Evolutionary conservation across 2,797 vertebrate species (phyloP), one percentile per base, ranked within the genome.

Genomic region (Protosalanx chinensis): DNA sequence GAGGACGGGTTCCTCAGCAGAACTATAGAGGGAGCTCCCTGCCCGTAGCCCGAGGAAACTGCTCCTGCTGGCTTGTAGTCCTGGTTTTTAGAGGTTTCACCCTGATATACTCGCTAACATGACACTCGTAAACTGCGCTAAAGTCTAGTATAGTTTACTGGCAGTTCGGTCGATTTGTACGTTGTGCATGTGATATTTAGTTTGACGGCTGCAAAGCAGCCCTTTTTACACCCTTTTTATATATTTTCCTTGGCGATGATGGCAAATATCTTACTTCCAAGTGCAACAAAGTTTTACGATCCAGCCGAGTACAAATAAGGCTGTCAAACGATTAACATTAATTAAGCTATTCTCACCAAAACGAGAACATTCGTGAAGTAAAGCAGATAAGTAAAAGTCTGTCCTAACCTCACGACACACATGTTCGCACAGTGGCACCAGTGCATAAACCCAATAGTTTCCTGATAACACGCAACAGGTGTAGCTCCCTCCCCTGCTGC

Each of bases 21-120:
- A 76, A 76, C 84, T 82, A 86, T 69, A 86, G 86, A 86, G 83
- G 83, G 83, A 83, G 84, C 86, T 84, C 78, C 80, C 76, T 76
- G 76, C 30, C 80, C 70, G 70, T 61, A n/a, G 46, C 35, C 35
- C 53, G n/a, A 3, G 18, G 49, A 20, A 35, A 41, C 37, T 41
- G 23, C 6, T 33, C 35, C 20, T 41, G 12, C 8, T 27, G 33
- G 13, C 15, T 59, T 33, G 15, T 15, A 4, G 59, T 23, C 27
- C n/a, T 58, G 56, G 56, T 58, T 58, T 56, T 13, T 58, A 2
- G 6, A 18, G n/a, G 18, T 58, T 46, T 46, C 41, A 46, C 10
- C 10, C 8, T 46, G n/a, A 56, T n/a, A 5, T n/a, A 5, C 51
- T 56, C 3, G 51, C 51, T 3, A 56, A 16, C 51, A 56, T 56